Conservation (phyloP, 2,113 vertebrate species). For the Rhinopomastus cyanomelas region DNA sequence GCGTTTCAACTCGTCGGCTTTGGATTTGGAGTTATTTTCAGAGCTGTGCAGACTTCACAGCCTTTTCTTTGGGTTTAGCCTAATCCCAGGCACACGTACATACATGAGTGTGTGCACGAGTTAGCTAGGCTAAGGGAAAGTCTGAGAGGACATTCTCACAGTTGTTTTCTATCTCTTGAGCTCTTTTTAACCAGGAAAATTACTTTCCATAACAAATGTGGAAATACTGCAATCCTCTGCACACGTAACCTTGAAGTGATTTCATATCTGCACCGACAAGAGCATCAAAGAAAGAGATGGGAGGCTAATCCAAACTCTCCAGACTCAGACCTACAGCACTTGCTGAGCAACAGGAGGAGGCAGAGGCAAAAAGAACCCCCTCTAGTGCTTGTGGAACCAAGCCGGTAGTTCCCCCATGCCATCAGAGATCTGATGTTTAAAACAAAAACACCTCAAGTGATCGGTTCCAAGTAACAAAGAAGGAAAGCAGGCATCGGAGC, state of each 20-base stretch:
- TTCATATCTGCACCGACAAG: neutral
- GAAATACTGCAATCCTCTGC: neutral
- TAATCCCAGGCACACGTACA: neutral
- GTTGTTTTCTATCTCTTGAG: neutral
- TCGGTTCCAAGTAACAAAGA: neutral
- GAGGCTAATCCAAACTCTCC: neutral
- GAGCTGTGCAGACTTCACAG: neutral
- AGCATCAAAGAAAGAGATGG: neutral
- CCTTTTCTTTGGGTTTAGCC: neutral
- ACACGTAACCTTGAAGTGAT: neutral
- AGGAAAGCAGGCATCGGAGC: neutral
- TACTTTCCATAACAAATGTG: neutral
- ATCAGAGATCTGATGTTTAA: neutral
- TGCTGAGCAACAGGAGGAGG: neutral
- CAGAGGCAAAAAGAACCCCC: neutral
- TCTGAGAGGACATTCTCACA: neutral
- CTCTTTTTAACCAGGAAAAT: neutral
- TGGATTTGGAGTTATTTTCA: neutral
- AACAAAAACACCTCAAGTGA: neutral
- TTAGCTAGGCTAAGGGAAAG: neutral
- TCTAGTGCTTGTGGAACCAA: neutral
- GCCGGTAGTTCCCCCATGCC: neutral
- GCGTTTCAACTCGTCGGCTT: conserved; percentile 19
- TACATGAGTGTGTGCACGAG: neutral
- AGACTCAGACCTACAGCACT: neutral